Evolutionary conservation across 2,888 invertebrate genomes (phyloP).

Genomic region (Nemotelus nigrinus): DNA sequence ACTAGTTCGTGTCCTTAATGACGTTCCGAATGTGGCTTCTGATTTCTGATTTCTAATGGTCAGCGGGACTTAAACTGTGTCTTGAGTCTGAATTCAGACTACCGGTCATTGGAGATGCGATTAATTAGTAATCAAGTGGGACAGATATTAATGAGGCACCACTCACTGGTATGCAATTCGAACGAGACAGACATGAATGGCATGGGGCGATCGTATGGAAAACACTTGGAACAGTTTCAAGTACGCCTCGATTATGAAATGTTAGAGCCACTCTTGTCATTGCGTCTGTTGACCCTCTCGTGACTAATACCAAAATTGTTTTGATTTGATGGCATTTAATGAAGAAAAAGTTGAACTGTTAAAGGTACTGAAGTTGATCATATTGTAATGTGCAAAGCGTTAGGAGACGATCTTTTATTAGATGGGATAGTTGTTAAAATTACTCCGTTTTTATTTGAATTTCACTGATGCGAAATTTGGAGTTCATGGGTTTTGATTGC

Average conservation of each 20-base stretch:
- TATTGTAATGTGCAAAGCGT: too few species aligned
- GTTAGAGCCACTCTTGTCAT: background rate
- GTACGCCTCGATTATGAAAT: slow-evolving; percentile 27
- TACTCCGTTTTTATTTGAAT: too few species aligned
- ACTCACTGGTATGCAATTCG: slow-evolving; percentile 30
- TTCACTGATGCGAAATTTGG: too few species aligned
- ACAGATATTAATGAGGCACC: slow-evolving; percentile 42
- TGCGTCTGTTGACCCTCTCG: slow-evolving; percentile 35
- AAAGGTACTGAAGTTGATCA: too few species aligned
- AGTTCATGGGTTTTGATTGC: too few species aligned
- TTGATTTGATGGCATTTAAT: slow-evolving; percentile 28
- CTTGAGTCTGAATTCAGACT: background rate
- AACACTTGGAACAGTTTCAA: slow-evolving; percentile 21
- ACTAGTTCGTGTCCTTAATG: slow-evolving; percentile 43
- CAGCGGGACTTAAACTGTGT: slow-evolving; percentile 36
- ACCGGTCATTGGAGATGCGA: slow-evolving; percentile 23
- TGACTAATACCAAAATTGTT: slow-evolving; percentile 34
- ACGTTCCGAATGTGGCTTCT: slow-evolving; percentile 36
- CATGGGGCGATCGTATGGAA: slow-evolving; percentile 11
- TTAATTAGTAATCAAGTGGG: slow-evolving; percentile 43
- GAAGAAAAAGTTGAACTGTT: too few species aligned
- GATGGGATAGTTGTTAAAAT: too few species aligned
- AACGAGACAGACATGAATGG: slow-evolving; percentile 9
- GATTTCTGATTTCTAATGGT: slow-evolving; percentile 30
- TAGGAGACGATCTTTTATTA: too few species aligned